These are phyloP conservation scores for Acrocephalus kingi DNA, from an alignment of 2,113 vertebrate species.

Conservation along the genomic window DNA sequence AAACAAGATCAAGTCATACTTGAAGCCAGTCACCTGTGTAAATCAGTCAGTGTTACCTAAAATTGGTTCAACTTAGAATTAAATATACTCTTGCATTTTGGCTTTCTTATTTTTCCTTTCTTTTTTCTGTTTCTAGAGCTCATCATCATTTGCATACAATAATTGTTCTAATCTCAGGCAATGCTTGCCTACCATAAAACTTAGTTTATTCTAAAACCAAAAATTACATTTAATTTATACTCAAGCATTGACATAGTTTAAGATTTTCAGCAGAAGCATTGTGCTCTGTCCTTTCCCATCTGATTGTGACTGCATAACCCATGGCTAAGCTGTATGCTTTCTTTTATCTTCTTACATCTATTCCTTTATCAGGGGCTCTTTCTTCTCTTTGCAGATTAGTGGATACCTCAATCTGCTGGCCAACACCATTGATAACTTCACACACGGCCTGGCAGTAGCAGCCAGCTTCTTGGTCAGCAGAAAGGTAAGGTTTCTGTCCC, in stretches of 20 bases:
- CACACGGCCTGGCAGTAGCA: slow-evolving; percentile 93
- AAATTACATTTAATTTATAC: not conserved
- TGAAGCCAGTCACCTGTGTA: not conserved
- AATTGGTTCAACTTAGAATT: not conserved
- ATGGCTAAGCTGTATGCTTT: not conserved
- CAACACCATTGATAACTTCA: slow-evolving; percentile 99
- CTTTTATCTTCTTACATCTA: not conserved
- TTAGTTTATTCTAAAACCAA: not conserved
- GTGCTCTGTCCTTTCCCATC: not conserved
- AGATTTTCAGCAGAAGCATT: not conserved
- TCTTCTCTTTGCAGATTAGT: slow-evolving; percentile 80
- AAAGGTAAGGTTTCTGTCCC: slow-evolving; percentile 82
- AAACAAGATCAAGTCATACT: not conserved
- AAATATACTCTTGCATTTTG: not conserved
- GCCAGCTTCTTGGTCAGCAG: slow-evolving; percentile 96
- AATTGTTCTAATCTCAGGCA: not conserved
- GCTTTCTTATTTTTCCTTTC: not conserved
- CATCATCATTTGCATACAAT: not conserved
- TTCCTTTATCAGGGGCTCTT: not conserved
- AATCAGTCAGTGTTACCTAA: not conserved
- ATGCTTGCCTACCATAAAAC: not conserved
- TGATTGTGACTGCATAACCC: not conserved
- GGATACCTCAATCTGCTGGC: slow-evolving; percentile 97
- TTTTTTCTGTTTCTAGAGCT: not conserved
- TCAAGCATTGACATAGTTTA: not conserved